These are phyloP conservation scores for Ischnus inquisitorius DNA, from an alignment of 2,888 invertebrate species.

Conservation along the genomic window DNA sequence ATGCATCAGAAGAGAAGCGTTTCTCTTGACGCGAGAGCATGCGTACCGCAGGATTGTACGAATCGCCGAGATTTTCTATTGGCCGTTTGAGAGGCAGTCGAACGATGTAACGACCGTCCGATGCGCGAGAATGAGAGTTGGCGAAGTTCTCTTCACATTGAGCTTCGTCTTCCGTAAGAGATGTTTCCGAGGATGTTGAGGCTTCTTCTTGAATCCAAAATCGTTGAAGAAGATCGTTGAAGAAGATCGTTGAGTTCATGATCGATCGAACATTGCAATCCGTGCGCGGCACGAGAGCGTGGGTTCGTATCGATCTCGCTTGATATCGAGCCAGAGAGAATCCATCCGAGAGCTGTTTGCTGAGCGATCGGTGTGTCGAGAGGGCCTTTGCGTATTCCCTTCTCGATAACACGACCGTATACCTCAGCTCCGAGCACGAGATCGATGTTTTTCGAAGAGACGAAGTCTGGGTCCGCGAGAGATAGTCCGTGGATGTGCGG, in stretches of 20 bases:
- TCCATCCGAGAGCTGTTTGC: conserved; percentile 56
- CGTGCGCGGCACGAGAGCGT: conserved; percentile 28
- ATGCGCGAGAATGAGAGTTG: conserved; percentile 25
- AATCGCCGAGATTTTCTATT: conserved; percentile 29
- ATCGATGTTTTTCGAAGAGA: conserved; percentile 43
- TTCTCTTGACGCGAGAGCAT: conserved; percentile 38
- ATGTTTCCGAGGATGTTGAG: not conserved
- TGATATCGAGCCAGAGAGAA: conserved; percentile 51
- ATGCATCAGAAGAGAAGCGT: conserved; percentile 25
- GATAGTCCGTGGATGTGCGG: conserved; percentile 39
- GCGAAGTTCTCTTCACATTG: conserved; percentile 46
- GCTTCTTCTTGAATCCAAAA: conserved; percentile 57
- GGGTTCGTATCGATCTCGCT: conserved; percentile 7
- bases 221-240: no score
- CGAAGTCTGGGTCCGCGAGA: conserved; percentile 52
- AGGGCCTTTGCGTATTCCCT: conserved; percentile 49
- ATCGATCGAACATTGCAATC: conserved; percentile 47
- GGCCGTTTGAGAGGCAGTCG: conserved; percentile 43
- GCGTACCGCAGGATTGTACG: conserved; percentile 15
- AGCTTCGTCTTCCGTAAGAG: conserved; percentile 41
- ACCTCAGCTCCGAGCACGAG: conserved; percentile 59
- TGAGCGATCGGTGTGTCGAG: conserved; percentile 50
- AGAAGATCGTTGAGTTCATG: conserved; percentile 47
- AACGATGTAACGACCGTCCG: conserved; percentile 54
- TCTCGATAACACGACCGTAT: conserved; percentile 45